These are phyloP conservation scores for Colostygia pectinataria DNA, from an alignment of 2,888 invertebrate genomes.

Conservation along the genomic window DNA sequence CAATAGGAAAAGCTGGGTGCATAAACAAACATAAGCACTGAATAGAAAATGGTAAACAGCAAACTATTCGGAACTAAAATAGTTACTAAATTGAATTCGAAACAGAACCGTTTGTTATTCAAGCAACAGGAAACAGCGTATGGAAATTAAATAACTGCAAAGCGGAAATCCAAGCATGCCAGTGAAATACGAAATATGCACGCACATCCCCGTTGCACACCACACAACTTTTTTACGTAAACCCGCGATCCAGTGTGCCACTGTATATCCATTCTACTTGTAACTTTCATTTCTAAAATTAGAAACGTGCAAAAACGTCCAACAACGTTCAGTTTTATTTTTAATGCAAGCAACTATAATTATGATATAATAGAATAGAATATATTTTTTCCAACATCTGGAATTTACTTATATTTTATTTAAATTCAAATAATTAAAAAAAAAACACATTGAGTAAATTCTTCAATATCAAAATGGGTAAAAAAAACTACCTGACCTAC, in stretches of 20 bases:
- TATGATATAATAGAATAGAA: too few relatives aligned
- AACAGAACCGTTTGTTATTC: slow-evolving; percentile 29
- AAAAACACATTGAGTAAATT: too few relatives aligned
- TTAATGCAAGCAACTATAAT: too few relatives aligned
- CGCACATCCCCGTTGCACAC: slow-evolving; percentile 37
- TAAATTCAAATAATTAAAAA: too few relatives aligned
- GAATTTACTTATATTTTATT: too few relatives aligned
- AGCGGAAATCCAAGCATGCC: slow-evolving; percentile 31
- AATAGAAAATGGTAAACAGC: slow-evolving; percentile 12
- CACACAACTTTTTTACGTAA: slow-evolving; percentile 40
- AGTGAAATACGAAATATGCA: slow-evolving; percentile 40
- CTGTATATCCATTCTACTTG: slow-evolving; percentile 1
- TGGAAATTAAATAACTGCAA: slow-evolving; percentile 34
- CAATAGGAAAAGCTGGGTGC: slow-evolving; percentile 5
- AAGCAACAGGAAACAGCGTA: slow-evolving; percentile 34
- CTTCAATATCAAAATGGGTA: too few relatives aligned
- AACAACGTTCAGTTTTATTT: too few relatives aligned
- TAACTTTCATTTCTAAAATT: slow-evolving; percentile 3
- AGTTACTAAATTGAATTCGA: slow-evolving; percentile 20
- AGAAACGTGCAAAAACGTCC: neutral
- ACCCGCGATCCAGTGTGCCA: slow-evolving; percentile 5
- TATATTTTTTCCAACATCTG: too few relatives aligned
- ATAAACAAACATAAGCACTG: slow-evolving; percentile 8
- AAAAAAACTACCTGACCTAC: too few relatives aligned
- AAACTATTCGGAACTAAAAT: slow-evolving; percentile 13